These are phyloP conservation scores for Meriones psammophilus DNA, from an alignment of 2,797 vertebrate genomes.

Conservation along the genomic window DNA sequence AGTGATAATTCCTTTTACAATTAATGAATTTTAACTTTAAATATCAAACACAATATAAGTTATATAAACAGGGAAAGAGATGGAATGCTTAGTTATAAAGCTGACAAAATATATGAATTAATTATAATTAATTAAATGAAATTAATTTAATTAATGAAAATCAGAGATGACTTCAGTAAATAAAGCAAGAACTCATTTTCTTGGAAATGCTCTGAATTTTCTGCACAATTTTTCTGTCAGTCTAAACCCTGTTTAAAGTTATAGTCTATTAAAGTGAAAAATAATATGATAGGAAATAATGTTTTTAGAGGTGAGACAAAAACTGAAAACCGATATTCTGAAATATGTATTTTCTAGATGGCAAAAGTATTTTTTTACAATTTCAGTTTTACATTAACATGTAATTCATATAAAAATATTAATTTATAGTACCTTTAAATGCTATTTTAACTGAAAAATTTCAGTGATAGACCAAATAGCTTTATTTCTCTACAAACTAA, in stretches of 20 bases:
- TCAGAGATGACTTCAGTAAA: not conserved
- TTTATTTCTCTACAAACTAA: not conserved
- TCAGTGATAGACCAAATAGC: not conserved
- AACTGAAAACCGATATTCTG: not conserved
- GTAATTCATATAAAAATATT: not conserved
- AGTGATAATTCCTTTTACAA: not conserved
- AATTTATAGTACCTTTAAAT: not conserved
- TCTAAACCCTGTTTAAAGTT: not conserved
- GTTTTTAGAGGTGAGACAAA: not conserved
- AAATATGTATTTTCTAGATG: not conserved
- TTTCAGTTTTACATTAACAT: not conserved
- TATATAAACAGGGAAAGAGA: not conserved
- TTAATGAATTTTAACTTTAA: constrained; percentile 17
- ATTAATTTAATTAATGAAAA: constrained; percentile 26
- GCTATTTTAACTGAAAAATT: constrained; percentile 27
- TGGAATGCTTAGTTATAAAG: not conserved
- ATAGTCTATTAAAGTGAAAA: not conserved
- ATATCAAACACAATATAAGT: not conserved
- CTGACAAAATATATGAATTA: not conserved
- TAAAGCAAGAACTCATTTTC: not conserved
- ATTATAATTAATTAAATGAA: not conserved
- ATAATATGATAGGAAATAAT: not conserved
- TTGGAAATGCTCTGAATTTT: constrained; percentile 24
- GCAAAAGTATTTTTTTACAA: not conserved
- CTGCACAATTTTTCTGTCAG: not conserved